Evolutionary conservation across 2,888 invertebrate species (phyloP), one percentile per base, ranked within the genome.

Genomic region (Drosophila robusta): DNA sequence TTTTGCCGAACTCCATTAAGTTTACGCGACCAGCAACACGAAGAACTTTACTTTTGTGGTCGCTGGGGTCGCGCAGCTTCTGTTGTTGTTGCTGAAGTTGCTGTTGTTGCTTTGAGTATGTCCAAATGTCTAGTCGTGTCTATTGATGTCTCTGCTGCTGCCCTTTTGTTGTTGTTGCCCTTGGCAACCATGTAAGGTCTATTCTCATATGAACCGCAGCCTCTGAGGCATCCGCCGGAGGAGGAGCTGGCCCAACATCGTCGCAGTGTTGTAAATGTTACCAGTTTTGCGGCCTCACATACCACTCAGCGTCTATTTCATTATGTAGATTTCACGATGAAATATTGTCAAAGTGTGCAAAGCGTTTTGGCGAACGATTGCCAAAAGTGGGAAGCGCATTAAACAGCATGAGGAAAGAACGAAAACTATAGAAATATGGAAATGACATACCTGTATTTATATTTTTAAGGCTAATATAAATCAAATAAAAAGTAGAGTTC

Each of bases 11-110:
- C 82, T 88, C 88, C 88, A 86, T 86, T 86, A 86, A 84, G 82
- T 87, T 80, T 74, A 87, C 84, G 87, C 88, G 88, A 86, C 80
- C 80, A 77, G 65, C 75, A 70, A 68, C 79, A 70, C 76, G 67
- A 76, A 74, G 82, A 87, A 87, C 84, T 87, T 87, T 85, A 83
- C 70, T 82, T 87, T 76, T 81, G 87, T 72, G 85, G 84, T 74
- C 76, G 75, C 61, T 60, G 70, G 57, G 66, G 75, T 75, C 50
- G 55, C 50, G 55, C 47, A 58, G 54, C 49, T 42, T 34, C 49
- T 46, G 11, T 16, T 46, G 22, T 45, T 66, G 70, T 58, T 44
- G 22, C 50, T 54, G 70, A 47, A 42, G 54, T 29, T 42, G 11
- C n/a, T 46, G 16, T 49, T 66, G 55, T 52, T 56, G 55, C 63